Percentiles rank a stretch among this genome's conserved stretches.
Conservation (phyloP, 2,888 invertebrate genomes). For the Tenthredo livida region DNA sequence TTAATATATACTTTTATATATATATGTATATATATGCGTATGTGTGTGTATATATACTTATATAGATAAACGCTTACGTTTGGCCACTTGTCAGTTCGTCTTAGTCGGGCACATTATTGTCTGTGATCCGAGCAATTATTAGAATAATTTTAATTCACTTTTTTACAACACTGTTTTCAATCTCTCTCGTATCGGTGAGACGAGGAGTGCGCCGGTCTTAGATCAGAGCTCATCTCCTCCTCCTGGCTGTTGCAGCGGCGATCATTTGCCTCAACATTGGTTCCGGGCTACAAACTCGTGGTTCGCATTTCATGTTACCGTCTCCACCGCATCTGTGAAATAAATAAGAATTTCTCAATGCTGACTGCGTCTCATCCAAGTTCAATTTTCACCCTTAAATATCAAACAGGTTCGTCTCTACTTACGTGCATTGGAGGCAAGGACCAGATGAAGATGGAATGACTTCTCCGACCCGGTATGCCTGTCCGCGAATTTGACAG, state of each 20-base stretch:
- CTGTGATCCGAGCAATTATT: constrained; percentile 70
- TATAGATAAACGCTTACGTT: constrained; percentile 77
- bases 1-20: constrained; percentile 59
- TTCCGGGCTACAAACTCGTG: constrained; percentile 93
- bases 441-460: constrained; percentile 94
- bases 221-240: constrained; percentile 83
- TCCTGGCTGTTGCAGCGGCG: constrained; percentile 88
- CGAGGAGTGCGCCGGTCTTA: background rate
- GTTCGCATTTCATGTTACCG: constrained; percentile 97
- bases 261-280: constrained; percentile 95
- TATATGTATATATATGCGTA: constrained; percentile 58
- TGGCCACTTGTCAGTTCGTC: constrained; percentile 75
- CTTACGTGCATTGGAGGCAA: constrained; percentile 97
- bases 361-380: constrained; percentile 39
- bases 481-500: constrained; percentile 91
- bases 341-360: constrained; percentile 53
- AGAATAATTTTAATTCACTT: constrained; percentile 69
- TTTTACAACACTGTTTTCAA: constrained; percentile 70
- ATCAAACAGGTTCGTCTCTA: constrained; percentile 67
- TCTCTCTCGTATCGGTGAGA: constrained; percentile 53
- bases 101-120: constrained; percentile 75
- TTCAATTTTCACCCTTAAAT: background rate
- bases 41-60: constrained; percentile 69
- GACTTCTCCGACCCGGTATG: constrained; percentile 92
- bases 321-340: constrained; percentile 91